Evolutionary conservation across 2,888 invertebrate species (phyloP), one percentile per base, ranked within the genome.

Genomic region (Agapostemon virescens): DNA sequence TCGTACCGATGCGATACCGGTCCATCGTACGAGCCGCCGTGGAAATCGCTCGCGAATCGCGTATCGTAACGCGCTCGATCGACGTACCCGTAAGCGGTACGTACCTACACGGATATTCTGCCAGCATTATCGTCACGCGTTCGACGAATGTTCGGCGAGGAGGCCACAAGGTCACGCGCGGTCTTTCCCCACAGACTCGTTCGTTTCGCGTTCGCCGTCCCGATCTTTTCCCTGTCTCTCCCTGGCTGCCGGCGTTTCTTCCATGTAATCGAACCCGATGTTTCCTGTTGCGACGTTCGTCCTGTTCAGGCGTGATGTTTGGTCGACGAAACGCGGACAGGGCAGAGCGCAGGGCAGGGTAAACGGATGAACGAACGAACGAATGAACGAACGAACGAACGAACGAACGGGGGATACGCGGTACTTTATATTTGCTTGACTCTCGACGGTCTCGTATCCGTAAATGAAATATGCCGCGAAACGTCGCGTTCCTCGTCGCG

Each of bases 141-240:
- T 64, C 82, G 70, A 77, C 77, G 77, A 84, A 74, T 84, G 73
- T 83, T 85, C 85, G 71, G 73, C 69, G 82, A 71, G 79, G 81
- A 71, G 86, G 74, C 68, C 78, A 74, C 86, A 87, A 86, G 86
- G 86, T 86, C 83, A 88, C 75, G 87, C 83, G 86, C 75, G 87
- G 84, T 85, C 82, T 79, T 77, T 83, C 85, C 74, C 80, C 74
- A 81, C 86, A 85, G 87, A 85, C 81, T 85, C 85, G 84, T 77
- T 85, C 85, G 84, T 77, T 76, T 78, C 69, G 67, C 83, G 81
- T 78, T 80, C 87, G 78, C 85, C 78, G 82, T 83, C 76, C 82
- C 80, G 79, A 86, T 86, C 79, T 85, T 79, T 79, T 77, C 69
- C 71, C 79, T 78, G 76, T 68, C 77, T 74, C 83, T 20, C 70